Conservation (phyloP, 2,888 invertebrate genomes). For the Spodoptera exigua region DNA sequence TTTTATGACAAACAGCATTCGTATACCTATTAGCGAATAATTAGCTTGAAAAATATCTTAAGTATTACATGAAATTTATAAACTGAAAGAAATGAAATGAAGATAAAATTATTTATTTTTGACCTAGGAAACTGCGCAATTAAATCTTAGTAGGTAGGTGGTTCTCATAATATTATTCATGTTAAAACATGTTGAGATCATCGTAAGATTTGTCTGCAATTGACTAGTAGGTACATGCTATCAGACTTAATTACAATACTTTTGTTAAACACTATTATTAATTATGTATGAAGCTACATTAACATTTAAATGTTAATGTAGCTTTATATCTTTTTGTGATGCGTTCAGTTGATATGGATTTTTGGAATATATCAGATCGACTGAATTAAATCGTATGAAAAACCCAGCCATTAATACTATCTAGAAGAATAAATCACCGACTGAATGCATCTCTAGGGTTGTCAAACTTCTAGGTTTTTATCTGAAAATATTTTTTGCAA, state of each 20-base stretch:
- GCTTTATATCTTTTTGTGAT: constrained; percentile 9
- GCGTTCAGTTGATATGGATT: constrained; percentile 4
- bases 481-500: background rate
- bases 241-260: constrained; percentile 29
- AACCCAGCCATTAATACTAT: constrained; percentile 1
- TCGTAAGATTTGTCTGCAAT: background rate
- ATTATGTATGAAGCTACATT: constrained; percentile 4
- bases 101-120: too few relatives aligned
- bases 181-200: constrained; percentile 22
- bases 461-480: constrained; percentile 8
- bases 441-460: constrained; percentile 22
- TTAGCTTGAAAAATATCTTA: too few relatives aligned
- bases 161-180: constrained; percentile 15
- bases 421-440: constrained; percentile 29
- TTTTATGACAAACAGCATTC: too few relatives aligned
- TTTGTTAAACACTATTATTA: constrained; percentile 12
- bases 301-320: constrained; percentile 17
- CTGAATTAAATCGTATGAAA: background rate
- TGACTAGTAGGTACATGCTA: constrained; percentile 21
- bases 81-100: too few relatives aligned
- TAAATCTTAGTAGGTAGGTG: too few relatives aligned
- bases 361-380: too few relatives aligned
- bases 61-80: too few relatives aligned
- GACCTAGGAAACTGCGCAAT: too few relatives aligned
- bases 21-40: too few relatives aligned